Evolutionary conservation across 1,140 invertebrate species (phyloP), one percentile per base, ranked within the genome.

Genomic region (Leptinotarsa defecta): DNA sequence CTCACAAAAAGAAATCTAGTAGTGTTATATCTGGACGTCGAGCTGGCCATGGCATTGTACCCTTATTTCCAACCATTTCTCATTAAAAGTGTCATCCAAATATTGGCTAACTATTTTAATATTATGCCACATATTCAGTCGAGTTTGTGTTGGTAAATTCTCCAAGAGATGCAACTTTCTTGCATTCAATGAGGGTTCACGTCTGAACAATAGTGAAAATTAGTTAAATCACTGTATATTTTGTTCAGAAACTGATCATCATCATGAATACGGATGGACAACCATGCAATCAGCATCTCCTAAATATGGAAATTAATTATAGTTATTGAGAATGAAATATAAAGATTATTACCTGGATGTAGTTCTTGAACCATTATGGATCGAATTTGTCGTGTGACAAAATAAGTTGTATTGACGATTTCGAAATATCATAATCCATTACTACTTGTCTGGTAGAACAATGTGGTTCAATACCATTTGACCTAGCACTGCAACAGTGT

Each of bases 201-300:
- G 24, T 24, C 24, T 24, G 4, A 24, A 0, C 24, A 24, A 24
- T 24, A 24, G 24, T 24, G 24, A 24, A 4, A 24, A 24, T 24
- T 24, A 24, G 24, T 24, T 4, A 24, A 24, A 24, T 24, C 22
- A 24, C 22, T 24, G 24, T 24, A 52, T 52, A 52, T 52, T 52
- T 52, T 52, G 49, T 52, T 52, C 49, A 52, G 49, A 52, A 52
- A 52, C 49, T 52, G 49, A 52, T 52, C 49, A 52, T 52, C 49
- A 52, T 52, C 49, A 52, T 52, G 0, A 52, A 52, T 5, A 3
- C 3, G 3, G 49, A 20, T 20, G 20, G 20, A 20, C 0, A 20
- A 20, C 11, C 2, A 17, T 11, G 17, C 3, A 52, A 52, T 52
- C 49, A 52, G 49, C 49, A 52, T 52, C 49, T 52, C 49, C 49